phyloP scores from a whole-genome alignment of 2,888 invertebrate species.

The Uloborus plumipes region DNA sequence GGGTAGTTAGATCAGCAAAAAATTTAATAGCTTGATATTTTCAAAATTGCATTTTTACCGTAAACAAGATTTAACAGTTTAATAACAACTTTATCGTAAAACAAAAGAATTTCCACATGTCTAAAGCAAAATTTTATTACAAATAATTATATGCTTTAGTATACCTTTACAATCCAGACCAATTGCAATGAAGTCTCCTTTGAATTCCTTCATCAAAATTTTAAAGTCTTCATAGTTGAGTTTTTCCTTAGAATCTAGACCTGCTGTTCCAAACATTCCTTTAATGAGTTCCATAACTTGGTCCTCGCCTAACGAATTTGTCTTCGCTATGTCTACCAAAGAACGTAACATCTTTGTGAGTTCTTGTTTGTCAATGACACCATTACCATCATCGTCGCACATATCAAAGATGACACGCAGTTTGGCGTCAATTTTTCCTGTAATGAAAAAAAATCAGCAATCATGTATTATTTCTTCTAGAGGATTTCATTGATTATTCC shows the following conservation, averaged over 20 bases:
- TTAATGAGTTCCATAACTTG: slow-evolving; percentile 89
- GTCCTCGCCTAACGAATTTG: slow-evolving; percentile 87
- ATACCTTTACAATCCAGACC: slow-evolving; percentile 89
- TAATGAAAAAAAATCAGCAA: neutral
- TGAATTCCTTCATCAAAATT: slow-evolving; percentile 96
- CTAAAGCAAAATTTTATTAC: neutral
- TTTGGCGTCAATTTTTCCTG: slow-evolving; percentile 87
- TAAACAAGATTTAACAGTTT: too few relatives aligned
- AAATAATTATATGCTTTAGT: neutral
- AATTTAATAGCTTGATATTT: too few relatives aligned
- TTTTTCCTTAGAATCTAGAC: slow-evolving; percentile 89
- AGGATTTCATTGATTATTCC: too few relatives aligned
- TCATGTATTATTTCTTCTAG: too few relatives aligned
- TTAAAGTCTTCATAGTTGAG: slow-evolving; percentile 93
- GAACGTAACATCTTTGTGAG: slow-evolving; percentile 93
- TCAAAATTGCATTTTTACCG: too few relatives aligned
- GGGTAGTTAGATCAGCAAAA: too few relatives aligned
- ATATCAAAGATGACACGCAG: slow-evolving; percentile 95
- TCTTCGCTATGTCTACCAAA: slow-evolving; percentile 91
- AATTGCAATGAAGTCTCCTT: slow-evolving; percentile 94
- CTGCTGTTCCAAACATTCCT: slow-evolving; percentile 94
- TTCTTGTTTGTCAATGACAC: slow-evolving; percentile 93
- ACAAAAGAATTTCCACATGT: too few relatives aligned
- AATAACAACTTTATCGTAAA: too few relatives aligned
- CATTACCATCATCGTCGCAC: slow-evolving; percentile 96